Conservation (phyloP, 2,113 vertebrate species). For the Saimiri boliviensis region DNA sequence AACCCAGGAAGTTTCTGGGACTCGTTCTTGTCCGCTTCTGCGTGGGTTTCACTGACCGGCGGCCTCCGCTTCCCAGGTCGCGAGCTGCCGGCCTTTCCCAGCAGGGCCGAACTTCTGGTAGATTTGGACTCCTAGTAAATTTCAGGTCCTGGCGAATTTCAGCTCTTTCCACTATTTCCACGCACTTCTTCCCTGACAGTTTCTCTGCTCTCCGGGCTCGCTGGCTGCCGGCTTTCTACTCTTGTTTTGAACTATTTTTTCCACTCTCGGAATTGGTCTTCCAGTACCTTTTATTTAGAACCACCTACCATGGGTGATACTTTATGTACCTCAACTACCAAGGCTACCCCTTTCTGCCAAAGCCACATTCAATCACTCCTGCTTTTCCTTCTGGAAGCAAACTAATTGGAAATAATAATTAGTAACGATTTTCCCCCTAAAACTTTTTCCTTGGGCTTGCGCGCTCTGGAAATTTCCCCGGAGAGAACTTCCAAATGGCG, state of each 20-base stretch:
- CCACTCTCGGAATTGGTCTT: not conserved
- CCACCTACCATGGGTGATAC: not conserved
- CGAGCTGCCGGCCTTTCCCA: not conserved
- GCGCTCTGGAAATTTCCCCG: slow-evolving; percentile 7
- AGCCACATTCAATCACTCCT: not conserved
- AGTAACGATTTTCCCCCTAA: not conserved
- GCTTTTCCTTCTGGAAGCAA: not conserved
- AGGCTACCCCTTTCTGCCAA: not conserved
- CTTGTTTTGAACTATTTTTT: not conserved
- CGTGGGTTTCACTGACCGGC: not conserved
- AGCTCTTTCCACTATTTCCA: not conserved
- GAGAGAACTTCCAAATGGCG: not conserved
- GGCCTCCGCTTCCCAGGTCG: not conserved
- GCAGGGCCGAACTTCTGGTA: not conserved
- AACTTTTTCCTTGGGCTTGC: slow-evolving; percentile 45
- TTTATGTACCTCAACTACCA: not conserved
- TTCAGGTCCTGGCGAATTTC: not conserved
- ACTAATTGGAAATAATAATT: not conserved
- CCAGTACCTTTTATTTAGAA: slow-evolving; percentile 68
- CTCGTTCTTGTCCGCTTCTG: not conserved
- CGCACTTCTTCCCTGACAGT: not conserved
- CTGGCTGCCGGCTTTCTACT: not conserved
- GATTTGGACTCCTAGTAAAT: not conserved
- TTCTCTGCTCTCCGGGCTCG: not conserved
- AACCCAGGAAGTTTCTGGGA: slow-evolving; percentile 28